Percentiles rank a stretch among this genome's conserved stretches.
These are phyloP conservation scores for Stenolophus ochropezus DNA, from an alignment of 2,888 invertebrate genomes.

Conservation along the genomic window DNA sequence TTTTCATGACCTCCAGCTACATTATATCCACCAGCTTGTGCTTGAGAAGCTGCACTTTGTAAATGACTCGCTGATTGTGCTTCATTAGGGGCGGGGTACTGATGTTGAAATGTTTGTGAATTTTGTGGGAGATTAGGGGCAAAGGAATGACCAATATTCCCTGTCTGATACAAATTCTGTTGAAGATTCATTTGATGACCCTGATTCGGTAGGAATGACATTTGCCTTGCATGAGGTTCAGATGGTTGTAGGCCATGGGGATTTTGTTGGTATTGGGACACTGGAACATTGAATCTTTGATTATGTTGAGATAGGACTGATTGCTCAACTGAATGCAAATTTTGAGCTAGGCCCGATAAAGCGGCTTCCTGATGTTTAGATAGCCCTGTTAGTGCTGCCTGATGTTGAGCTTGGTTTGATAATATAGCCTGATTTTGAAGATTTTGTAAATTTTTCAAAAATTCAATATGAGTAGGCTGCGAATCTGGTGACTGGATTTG, in stretches of 20 bases:
- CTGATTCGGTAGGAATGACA: slow-evolving; percentile 62
- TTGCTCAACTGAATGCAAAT: not conserved
- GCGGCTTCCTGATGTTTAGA: slow-evolving; percentile 66
- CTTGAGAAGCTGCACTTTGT: not conserved
- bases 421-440: not conserved
- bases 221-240: slow-evolving; percentile 66
- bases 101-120: not conserved
- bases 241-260: not conserved
- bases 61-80: not conserved
- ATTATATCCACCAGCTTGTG: not conserved
- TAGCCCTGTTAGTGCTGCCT: slow-evolving; percentile 73
- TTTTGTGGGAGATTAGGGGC: not conserved
- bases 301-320: not conserved
- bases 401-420: slow-evolving; percentile 71
- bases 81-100: not conserved
- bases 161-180: not conserved
- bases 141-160: not conserved
- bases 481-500: not conserved
- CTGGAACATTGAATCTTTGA: not conserved
- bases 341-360: not conserved
- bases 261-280: not conserved
- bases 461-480: not conserved
- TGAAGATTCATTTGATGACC: not conserved
- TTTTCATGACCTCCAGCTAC: not conserved
- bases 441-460: not conserved